Base-by-base conservation (phyloP, 2,113 vertebrate genomes). In the Hemichromis elongatus region DNA sequence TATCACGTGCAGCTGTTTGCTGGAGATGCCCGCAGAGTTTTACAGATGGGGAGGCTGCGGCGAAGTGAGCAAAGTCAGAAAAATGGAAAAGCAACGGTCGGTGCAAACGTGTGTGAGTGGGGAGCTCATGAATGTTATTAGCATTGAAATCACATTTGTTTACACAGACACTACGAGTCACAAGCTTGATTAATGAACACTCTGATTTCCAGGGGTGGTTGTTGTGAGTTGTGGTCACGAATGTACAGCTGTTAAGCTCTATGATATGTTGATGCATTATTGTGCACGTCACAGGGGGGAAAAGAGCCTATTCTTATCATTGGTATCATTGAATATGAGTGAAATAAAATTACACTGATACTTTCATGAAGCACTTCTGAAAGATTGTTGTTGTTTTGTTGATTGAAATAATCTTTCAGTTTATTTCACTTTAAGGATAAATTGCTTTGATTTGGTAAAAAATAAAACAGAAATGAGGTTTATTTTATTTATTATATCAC, bases 171-270 rank as follows among this genome's bases (percentile, higher is more conserved):
- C 82, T 56, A 28, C 61, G 57, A 80, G 35, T 89, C 88, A 92
- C 89, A 14, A 61, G 79, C 57, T 50, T 88, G 78, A 77, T 86
- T 80, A 81, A 80, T 24, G 57, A 52, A 57, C 35, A 24, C 79
- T 77, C 57, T 78, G 63, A 37, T 82, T 86, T 61, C 33, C 80
- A 53, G 82, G 79, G 40, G 81, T 53, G 40, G 81, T 53, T 83
- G n/a, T 59, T 86, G 35, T 79, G 53, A 93, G 30, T 84, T 81
- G 79, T 87, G 78, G 24, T 85, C 86, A 91, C 81, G 91, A 94
- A 94, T 93, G 93, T 93, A 90, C 59, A 47, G 61, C 92, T 86
- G 80, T 90, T 81, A n/a, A 82, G 66, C 77, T 90, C 77, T 40
- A 50, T 37, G 47, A 77, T 28, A 63, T 80, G 85, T 80, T 79